Base-by-base conservation (phyloP, 2,113 vertebrate species). In the Cochlearius cochlearius region DNA sequence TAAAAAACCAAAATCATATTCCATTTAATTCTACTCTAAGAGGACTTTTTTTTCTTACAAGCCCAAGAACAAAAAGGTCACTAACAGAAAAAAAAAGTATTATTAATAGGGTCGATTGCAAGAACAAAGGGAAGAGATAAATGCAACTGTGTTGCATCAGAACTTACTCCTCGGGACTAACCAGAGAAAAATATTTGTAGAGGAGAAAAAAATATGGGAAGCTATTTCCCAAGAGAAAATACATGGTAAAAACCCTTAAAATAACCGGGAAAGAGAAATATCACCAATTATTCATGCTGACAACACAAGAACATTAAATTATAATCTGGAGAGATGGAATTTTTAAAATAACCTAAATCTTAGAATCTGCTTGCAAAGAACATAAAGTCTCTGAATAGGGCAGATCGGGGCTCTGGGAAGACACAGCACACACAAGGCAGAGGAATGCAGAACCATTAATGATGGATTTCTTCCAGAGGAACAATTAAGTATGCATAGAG, bases 311-410 rank as follows among this genome's bases (percentile, higher is more conserved):
- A 50, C 16, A 58, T 73, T 11, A 26, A 45, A 56, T 59, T 41
- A 27, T 18, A 23, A 64, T 29, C 59, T 4, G 1, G 15, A 92
- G 36, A 59, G 47, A 50, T 63, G 58, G 68, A 27, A 27, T 59
- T n/a, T 84, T 87, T n/a, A 22, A 73, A 27, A 52, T 20, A 72
- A 50, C 9, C 62, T 77, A 36, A n/a, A 15, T 86, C 41, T 36
- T 18, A 34, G 60, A 29, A 32, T 22, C 36, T 49, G 27, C 68
- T 32, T 34, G 55, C 34, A 38, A 45, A 60, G 88, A 43, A 36
- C 2, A 18, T 2, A 20, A 27, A 62, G 64, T 13, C 32, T 18
- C 7, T 1, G 2, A n/a, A 5, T 0, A 41, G 74, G 88, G 56
- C 81, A 88, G 88, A 47, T 2, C 2, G 5, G 39, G 62, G 39